Evolutionary conservation across 1,140 invertebrate species (phyloP).

Genomic region (Aleiodes sp.): DNA sequence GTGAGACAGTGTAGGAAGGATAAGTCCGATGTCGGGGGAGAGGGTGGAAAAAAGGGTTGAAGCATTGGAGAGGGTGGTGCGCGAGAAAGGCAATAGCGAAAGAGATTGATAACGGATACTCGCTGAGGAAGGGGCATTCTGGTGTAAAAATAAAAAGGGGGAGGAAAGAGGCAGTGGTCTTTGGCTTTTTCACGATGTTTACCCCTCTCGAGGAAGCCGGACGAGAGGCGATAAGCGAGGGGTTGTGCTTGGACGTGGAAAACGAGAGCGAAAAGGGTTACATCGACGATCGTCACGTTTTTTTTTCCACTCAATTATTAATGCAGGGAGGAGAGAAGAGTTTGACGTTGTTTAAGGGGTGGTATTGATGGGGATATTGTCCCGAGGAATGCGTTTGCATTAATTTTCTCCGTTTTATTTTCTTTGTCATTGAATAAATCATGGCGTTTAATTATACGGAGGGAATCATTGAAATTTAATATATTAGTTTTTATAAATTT

Average conservation of each 20-base stretch:
- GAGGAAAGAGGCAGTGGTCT: conserved; percentile 46
- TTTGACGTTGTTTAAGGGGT: neutral
- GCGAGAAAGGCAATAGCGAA: conserved; percentile 34
- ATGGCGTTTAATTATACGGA: no score
- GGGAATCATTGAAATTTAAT: no score
- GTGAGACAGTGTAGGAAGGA: conserved; percentile 36
- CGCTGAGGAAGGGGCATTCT: neutral
- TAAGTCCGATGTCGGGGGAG: neutral
- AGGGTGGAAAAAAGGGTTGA: conserved; percentile 11
- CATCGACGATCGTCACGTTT: conserved; percentile 51
- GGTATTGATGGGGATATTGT: conserved; percentile 8
- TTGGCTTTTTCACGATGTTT: conserved; percentile 64
- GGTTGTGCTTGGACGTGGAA: conserved; percentile 47
- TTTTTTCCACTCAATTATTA: conserved; percentile 46
- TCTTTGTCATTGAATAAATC: neutral
- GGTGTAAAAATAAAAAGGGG: conserved; percentile 2
- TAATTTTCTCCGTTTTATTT: neutral
- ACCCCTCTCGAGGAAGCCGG: conserved; percentile 47
- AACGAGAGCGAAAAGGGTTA: conserved; percentile 36
- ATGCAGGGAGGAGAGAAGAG: conserved; percentile 25
- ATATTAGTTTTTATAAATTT: no score
- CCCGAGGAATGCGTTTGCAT: conserved; percentile 22
- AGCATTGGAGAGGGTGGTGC: conserved; percentile 1
- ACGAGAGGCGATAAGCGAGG: conserved; percentile 55
- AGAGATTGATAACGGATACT: conserved; percentile 63